phyloP scores from a whole-genome alignment of 2,113 vertebrate genomes.

The Psephotus haematonotus region DNA sequence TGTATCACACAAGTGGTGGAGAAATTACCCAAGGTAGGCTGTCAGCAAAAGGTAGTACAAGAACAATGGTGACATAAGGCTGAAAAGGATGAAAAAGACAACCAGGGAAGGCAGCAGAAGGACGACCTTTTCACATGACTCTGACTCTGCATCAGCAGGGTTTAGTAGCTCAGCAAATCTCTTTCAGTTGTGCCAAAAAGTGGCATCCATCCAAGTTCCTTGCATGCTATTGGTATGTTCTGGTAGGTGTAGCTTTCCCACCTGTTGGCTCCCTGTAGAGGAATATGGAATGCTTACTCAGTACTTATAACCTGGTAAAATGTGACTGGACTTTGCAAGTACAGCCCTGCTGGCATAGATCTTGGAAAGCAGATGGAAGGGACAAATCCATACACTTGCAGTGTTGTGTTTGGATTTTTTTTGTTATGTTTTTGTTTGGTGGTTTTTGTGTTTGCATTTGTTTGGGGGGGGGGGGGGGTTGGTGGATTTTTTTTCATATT shows the following conservation, averaged over 20 bases:
- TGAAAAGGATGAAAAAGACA: neutral
- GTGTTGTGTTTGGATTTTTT: neutral
- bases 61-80: neutral
- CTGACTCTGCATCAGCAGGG: neutral
- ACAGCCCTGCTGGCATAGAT: neutral
- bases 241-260: neutral
- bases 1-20: neutral
- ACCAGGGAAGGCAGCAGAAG: neutral
- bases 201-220: neutral
- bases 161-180: neutral
- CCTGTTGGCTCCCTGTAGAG: neutral
- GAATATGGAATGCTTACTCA: neutral
- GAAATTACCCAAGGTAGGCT: neutral
- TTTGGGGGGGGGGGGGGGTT: accelerated
- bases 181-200: neutral
- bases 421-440: neutral
- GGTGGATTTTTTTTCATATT: neutral
- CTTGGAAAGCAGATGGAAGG: neutral
- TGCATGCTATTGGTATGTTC: neutral
- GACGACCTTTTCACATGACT: neutral
- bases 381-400: neutral
- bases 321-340: neutral
- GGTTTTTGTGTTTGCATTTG: neutral
- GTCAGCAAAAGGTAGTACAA: neutral
- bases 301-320: neutral